Evolutionary conservation across 2,888 invertebrate genomes (phyloP).

Genomic region (Mimumesa dahlbomi): DNA sequence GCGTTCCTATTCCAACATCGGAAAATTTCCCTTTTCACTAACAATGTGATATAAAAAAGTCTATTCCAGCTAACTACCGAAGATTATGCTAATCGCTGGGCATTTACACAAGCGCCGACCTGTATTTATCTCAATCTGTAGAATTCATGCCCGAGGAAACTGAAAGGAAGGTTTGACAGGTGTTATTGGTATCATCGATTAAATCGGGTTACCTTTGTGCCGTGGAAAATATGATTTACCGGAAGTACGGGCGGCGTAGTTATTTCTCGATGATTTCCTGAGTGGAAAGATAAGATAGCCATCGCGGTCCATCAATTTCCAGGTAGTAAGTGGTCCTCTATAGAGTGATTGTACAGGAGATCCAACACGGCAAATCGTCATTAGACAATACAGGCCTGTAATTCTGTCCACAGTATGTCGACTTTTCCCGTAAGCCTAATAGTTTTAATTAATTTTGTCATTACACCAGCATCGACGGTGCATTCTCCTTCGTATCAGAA

Average conservation of each 20-base stretch:
- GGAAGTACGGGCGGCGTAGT: slow-evolving; percentile 38
- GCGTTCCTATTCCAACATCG: no score
- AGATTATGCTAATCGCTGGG: no score
- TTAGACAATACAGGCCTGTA: slow-evolving; percentile 70
- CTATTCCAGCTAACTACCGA: no score
- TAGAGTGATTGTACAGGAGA: slow-evolving; percentile 62
- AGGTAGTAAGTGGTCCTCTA: slow-evolving; percentile 41
- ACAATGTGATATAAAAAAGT: no score
- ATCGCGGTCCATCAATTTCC: slow-evolving; percentile 57
- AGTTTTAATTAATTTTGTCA: slow-evolving; percentile 73
- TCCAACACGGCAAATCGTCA: slow-evolving; percentile 66
- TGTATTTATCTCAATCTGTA: no score
- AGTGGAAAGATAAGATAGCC: slow-evolving; percentile 60
- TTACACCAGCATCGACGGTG: slow-evolving; percentile 52
- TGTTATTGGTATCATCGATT: slow-evolving; percentile 11
- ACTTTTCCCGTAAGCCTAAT: slow-evolving; percentile 65
- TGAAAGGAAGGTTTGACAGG: neutral
- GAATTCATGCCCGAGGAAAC: neutral
- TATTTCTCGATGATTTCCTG: slow-evolving; percentile 65
- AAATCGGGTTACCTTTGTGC: slow-evolving; percentile 20
- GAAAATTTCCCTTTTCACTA: no score
- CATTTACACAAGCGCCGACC: no score
- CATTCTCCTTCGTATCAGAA: slow-evolving; percentile 51
- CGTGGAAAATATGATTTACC: slow-evolving; percentile 3
- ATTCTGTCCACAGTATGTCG: slow-evolving; percentile 66